Conservation (phyloP, 1,140 invertebrate species). For the Triops cancriformis region DNA sequence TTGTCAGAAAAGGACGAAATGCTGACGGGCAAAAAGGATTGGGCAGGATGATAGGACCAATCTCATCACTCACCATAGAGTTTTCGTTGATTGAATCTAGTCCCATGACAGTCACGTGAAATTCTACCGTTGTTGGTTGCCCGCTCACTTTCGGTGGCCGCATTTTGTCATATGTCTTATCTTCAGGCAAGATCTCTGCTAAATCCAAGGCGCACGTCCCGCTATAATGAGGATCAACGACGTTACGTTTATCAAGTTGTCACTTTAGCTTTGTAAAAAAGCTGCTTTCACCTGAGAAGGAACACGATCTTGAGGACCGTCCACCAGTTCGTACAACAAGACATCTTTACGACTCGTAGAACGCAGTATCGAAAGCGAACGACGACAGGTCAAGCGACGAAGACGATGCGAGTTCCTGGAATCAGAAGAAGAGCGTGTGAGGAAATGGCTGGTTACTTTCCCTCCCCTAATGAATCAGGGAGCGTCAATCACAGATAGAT, state of each 20-base stretch:
- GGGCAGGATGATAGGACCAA: neutral
- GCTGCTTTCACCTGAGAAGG: constrained; percentile 2
- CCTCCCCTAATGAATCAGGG: neutral
- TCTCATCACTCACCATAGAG: constrained; percentile 36
- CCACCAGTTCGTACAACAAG: neutral
- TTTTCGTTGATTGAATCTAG: constrained; percentile 40
- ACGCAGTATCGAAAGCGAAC: neutral
- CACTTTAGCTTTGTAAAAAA: neutral
- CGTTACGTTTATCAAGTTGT: neutral
- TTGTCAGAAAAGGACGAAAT: neutral
- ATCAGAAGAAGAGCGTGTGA: neutral
- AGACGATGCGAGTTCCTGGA: neutral
- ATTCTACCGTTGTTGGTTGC: constrained; percentile 35
- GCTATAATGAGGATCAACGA: neutral
- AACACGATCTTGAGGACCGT: neutral
- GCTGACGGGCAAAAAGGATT: neutral
- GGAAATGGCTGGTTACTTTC: neutral
- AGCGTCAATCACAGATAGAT: neutral
- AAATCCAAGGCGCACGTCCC: constrained; percentile 24
- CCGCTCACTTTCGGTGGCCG: constrained; percentile 35
- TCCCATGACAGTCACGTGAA: constrained; percentile 39
- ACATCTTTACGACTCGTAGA: neutral
- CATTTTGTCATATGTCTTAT: constrained; percentile 37
- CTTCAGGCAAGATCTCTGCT: constrained; percentile 32
- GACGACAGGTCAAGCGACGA: neutral